Percentiles rank a stretch among this genome's conserved stretches.
These are phyloP conservation scores for Hemiscyllium ocellatum DNA, from an alignment of 2,113 vertebrate genomes.

Conservation along the genomic window DNA sequence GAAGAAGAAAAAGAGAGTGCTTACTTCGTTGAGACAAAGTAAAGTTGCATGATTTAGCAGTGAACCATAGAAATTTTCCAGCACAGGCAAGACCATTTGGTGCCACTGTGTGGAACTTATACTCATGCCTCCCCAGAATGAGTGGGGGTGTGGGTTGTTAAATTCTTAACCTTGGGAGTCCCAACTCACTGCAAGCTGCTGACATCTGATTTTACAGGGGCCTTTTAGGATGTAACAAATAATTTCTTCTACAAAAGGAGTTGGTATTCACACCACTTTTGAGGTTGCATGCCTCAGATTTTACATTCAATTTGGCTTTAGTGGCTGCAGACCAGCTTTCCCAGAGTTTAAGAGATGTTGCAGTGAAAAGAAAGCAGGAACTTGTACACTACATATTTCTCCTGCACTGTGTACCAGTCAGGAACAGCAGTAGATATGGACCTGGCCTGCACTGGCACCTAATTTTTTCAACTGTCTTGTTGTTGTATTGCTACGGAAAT, in stretches of 20 bases:
- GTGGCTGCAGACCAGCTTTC: background rate
- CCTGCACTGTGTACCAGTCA: too few species aligned
- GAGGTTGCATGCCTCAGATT: background rate
- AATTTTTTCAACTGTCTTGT: too few species aligned
- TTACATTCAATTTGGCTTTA: background rate
- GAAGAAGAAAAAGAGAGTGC: background rate
- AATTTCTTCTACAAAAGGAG: background rate
- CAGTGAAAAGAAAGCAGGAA: background rate
- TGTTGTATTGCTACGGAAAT: too few species aligned
- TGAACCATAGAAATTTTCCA: background rate
- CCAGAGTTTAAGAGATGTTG: background rate
- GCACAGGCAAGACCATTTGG: background rate
- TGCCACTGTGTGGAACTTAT: background rate
- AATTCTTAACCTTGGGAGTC: background rate
- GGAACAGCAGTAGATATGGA: too few species aligned
- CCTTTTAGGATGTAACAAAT: background rate
- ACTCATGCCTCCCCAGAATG: background rate
- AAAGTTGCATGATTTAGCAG: background rate
- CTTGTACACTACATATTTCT: background rate
- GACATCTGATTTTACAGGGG: background rate
- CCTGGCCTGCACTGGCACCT: too few species aligned
- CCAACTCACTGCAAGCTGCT: background rate
- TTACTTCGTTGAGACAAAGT: background rate
- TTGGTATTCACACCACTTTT: background rate
- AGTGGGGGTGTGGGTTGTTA: background rate